Conservation (phyloP, 2,113 vertebrate species). For the Pelobates fuscus region DNA sequence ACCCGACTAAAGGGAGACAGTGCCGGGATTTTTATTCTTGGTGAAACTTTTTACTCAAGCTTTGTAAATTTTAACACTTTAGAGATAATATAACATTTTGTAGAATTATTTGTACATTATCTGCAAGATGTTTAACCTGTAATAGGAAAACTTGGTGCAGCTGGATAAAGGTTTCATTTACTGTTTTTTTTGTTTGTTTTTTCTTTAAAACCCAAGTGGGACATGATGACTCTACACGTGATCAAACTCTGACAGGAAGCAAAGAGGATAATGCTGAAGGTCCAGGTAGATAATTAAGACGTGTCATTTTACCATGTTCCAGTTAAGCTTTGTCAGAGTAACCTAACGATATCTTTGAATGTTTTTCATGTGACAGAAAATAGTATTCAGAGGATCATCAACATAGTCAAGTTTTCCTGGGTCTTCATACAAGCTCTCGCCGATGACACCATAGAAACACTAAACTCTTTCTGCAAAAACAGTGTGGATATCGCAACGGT, state of each 20-base stretch:
- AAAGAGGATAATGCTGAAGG: conserved; percentile 50
- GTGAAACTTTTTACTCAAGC: too few relatives aligned
- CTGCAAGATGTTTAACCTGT: too few relatives aligned
- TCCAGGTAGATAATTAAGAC: conserved; percentile 51
- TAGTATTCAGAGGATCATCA: conserved; percentile 58
- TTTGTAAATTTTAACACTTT: too few relatives aligned
- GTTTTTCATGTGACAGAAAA: conserved; percentile 55
- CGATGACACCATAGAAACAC: conserved; percentile 58
- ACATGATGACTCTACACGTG: conserved; percentile 57
- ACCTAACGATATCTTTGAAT: background rate
- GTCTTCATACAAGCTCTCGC: conserved; percentile 64
- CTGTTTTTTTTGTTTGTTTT: too few relatives aligned
- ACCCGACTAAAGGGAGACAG: too few relatives aligned
- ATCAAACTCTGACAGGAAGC: conserved; percentile 63
- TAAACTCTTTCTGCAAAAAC: conserved; percentile 66
- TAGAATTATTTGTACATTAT: too few relatives aligned
- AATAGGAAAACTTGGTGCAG: too few relatives aligned
- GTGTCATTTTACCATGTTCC: background rate
- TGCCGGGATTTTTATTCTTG: too few relatives aligned
- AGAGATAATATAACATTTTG: too few relatives aligned
- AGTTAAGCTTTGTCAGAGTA: too few relatives aligned
- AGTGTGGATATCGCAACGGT: conserved; percentile 64
- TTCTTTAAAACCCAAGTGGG: conserved; percentile 9
- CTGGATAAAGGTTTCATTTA: too few relatives aligned
- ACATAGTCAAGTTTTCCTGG: conserved; percentile 60